These are phyloP conservation scores for Chloropsis hardwickii DNA, from an alignment of 2,113 vertebrate genomes.

Conservation along the genomic window DNA sequence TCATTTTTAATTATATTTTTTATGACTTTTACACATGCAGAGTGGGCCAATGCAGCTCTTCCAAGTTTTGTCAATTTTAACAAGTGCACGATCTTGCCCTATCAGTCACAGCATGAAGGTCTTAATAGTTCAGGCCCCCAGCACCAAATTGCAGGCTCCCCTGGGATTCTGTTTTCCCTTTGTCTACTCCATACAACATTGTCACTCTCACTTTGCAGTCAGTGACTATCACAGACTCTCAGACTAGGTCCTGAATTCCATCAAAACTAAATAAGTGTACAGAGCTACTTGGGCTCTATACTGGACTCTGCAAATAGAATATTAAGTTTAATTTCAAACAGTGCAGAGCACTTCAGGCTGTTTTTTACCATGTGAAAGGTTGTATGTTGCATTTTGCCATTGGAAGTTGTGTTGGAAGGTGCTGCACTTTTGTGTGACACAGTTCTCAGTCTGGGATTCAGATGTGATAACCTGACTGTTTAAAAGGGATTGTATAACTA, in stretches of 20 bases:
- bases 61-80: background rate
- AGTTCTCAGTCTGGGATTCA: background rate
- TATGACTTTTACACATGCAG: background rate
- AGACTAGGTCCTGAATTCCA: background rate
- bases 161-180: background rate
- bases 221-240: background rate
- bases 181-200: background rate
- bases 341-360: background rate
- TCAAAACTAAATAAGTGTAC: background rate
- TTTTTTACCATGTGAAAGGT: accelerated
- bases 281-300: background rate
- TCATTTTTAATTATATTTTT: constrained; percentile 17
- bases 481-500: background rate
- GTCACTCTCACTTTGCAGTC: background rate
- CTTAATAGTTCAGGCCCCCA: background rate
- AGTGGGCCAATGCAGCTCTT: background rate
- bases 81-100: background rate
- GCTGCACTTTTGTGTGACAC: background rate
- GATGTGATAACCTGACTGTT: background rate
- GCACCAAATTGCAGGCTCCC: background rate
- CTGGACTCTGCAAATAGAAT: background rate
- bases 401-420: background rate
- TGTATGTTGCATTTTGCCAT: background rate
- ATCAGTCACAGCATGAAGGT: background rate
- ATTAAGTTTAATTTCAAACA: background rate